Conservation (phyloP, 2,888 invertebrate genomes). For the Lepidonotus clava region DNA sequence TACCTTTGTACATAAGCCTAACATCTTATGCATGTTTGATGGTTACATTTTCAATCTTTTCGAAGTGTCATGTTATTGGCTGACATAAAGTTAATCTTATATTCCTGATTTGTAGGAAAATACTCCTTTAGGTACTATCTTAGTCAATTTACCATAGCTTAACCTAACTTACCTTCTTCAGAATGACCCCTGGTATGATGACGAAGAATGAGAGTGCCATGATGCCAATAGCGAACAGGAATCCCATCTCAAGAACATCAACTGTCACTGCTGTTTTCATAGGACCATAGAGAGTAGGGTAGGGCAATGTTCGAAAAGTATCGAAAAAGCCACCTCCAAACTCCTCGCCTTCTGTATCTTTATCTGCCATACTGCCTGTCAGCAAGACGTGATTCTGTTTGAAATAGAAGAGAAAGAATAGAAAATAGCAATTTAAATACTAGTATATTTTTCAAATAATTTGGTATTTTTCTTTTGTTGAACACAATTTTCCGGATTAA, state of each 20-base stretch:
- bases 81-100: not conserved
- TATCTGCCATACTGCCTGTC: no score
- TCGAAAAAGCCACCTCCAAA: constrained; percentile 84
- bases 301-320: constrained; percentile 97
- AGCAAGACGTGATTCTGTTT: no score
- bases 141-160: not conserved
- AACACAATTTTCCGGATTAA: no score
- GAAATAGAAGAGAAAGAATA: no score
- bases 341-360: constrained; percentile 34
- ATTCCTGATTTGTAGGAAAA: not conserved
- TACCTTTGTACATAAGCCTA: no score
- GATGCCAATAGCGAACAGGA: constrained; percentile 89
- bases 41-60: no score
- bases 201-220: constrained; percentile 96
- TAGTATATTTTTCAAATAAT: no score
- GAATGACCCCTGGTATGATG: constrained; percentile 91
- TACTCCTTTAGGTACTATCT: not conserved
- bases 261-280: constrained; percentile 97
- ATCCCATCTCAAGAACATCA: constrained; percentile 83
- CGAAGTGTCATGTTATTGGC: no score
- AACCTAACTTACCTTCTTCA: constrained; percentile 75
- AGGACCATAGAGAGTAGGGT: constrained; percentile 96
- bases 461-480: no score
- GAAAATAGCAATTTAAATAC: no score
- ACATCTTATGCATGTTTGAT: no score